A percentile compares a stretch with the other conserved stretches of the same genome.
These are phyloP conservation scores for Mellilla xanthometata DNA, from an alignment of 2,888 invertebrate species.

Conservation along the genomic window DNA sequence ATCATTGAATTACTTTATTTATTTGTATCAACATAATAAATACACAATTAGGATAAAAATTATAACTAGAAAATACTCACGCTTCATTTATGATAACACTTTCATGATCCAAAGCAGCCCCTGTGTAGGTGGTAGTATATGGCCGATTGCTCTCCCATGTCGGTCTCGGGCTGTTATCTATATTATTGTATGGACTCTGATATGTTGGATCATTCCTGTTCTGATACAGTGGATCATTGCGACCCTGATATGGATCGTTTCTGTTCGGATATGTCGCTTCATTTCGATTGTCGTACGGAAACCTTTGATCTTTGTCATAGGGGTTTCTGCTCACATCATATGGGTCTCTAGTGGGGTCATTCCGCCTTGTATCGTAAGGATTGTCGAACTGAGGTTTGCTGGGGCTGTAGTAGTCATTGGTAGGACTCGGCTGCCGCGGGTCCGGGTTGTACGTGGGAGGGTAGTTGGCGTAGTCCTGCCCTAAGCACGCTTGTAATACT, in stretches of 20 bases:
- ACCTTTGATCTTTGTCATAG: constrained; percentile 46
- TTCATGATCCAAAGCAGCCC: constrained; percentile 63
- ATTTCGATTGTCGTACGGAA: constrained; percentile 34
- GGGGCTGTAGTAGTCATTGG: constrained; percentile 57
- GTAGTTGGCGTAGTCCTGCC: constrained; percentile 61
- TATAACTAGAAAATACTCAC: constrained; percentile 59
- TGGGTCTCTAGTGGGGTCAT: constrained; percentile 30
- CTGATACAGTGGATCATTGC: constrained; percentile 40
- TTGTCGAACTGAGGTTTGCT: constrained; percentile 63
- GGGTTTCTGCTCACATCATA: constrained; percentile 43
- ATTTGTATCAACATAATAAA: background rate
- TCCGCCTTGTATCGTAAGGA: constrained; percentile 62
- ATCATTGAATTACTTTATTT: no score
- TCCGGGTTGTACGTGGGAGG: constrained; percentile 65
- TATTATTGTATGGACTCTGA: constrained; percentile 32
- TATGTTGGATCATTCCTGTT: constrained; percentile 43
- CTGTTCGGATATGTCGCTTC: constrained; percentile 40
- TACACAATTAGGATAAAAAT: background rate
- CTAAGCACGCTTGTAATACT: constrained; percentile 49
- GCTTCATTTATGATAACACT: constrained; percentile 81
- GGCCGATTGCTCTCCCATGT: constrained; percentile 58
- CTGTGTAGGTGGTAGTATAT: constrained; percentile 51
- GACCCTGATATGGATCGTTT: constrained; percentile 32
- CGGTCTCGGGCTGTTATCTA: constrained; percentile 56
- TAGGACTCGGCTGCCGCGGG: constrained; percentile 51